phyloP scores from a whole-genome alignment of 2,113 vertebrate genomes.

The Xyliphius kryptos region DNA sequence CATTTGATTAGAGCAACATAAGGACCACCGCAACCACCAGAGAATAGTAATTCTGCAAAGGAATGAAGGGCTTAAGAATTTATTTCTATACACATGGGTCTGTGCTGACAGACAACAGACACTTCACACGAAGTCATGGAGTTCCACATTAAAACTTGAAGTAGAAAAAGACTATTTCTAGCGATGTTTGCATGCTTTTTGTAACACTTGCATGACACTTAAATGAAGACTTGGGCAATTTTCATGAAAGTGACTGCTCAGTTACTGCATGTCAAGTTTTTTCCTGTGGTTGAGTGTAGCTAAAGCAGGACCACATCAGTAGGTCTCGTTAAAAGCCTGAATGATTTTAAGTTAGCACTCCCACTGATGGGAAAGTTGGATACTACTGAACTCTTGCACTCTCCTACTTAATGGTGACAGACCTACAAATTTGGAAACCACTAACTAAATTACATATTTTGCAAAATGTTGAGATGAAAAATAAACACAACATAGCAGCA shows the following conservation, averaged over 20 bases:
- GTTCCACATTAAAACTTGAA: slow-evolving; percentile 15
- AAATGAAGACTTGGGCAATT: slow-evolving; percentile 7
- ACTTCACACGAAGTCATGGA: slow-evolving; percentile 21
- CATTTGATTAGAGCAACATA: slow-evolving; percentile 18
- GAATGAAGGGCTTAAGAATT: slow-evolving; percentile 18
- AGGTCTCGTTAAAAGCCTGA: slow-evolving; percentile 25
- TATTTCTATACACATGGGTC: slow-evolving; percentile 9
- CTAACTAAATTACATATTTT: too few species aligned
- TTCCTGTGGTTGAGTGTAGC: slow-evolving; percentile 28
- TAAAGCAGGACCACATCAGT: slow-evolving; percentile 22
- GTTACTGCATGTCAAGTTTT: slow-evolving; percentile 16
- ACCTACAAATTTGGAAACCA: neutral
- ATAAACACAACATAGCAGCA: too few species aligned
- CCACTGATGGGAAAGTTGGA: slow-evolving; percentile 13
- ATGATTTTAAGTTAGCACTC: slow-evolving; percentile 27
- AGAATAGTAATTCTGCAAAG: slow-evolving; percentile 17
- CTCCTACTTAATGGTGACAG: slow-evolving; percentile 18
- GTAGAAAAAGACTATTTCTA: slow-evolving; percentile 17
- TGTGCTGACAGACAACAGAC: slow-evolving; percentile 3
- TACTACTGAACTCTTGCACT: slow-evolving; percentile 29
- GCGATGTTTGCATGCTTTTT: slow-evolving; percentile 6
- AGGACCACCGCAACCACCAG: slow-evolving; percentile 28
- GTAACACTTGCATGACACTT: slow-evolving; percentile 29
- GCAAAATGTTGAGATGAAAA: too few species aligned
- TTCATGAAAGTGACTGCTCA: slow-evolving; percentile 19